Evolutionary conservation across 2,888 invertebrate species (phyloP), one percentile per base, ranked within the genome.

Genomic region (Mystacides longicornis): DNA sequence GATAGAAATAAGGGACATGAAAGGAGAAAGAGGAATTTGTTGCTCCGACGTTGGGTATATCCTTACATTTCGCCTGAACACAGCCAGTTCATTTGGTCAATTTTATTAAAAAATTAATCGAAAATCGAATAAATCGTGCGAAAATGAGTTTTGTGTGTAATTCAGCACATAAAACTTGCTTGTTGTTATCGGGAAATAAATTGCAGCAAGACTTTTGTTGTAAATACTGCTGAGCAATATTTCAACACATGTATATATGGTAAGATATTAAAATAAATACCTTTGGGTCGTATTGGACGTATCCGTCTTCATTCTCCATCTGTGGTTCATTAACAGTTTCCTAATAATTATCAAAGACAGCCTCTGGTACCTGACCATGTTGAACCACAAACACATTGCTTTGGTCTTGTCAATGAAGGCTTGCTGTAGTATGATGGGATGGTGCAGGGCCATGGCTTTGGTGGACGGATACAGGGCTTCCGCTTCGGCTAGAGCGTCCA

Each of bases 381-480:
- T 96, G 70, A 88, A 89, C 94, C 95, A 96, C 2, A 93, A 76
- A 66, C 90, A 92, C 81, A 95, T 85, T 11, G 92, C 87, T 71
- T 87, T 86, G 9, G 88, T 78, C 64, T 86, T 75, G 51, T 80
- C 79, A 23, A 80, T 79, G 65, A 91, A 87, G 54, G 77, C 76
- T 1, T 77, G 68, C 56, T 83, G 82, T 57, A 78, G 81, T 60
- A 87, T 83, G 16, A 85, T 73, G 14, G 87, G 86, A 74, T 87
- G 88, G 57, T 87, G 82, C 4, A 73, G 73, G 0, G 83, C 87
- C 74, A 94, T 87, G 20, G 89, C 87, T 64, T 86, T 83, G 51
- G 84, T 84, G 3, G 92, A 92, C 0, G 93, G 92, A 73, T 89
- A 95, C 11, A 94, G 77, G 2, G 86, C 80, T 67, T 90, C 87